Base-by-base conservation (phyloP, 2,888 invertebrate genomes). In the Phyllotreta cruciferae region DNA sequence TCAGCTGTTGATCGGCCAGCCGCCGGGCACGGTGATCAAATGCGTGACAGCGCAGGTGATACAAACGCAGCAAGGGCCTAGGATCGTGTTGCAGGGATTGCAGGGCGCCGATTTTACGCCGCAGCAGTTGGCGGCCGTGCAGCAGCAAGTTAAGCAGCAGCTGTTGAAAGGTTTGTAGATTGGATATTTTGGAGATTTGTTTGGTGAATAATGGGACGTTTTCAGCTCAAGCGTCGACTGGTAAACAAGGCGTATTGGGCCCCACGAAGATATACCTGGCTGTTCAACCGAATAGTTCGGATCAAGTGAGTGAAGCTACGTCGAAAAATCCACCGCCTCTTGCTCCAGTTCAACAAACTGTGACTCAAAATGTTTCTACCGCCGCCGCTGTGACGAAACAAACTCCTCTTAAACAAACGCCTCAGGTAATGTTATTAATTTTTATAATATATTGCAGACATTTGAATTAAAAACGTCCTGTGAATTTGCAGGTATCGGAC, bases 71-170 rank as follows among this genome's bases (percentile, higher is more conserved):
- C 90, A 91, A 73, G 93, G 94, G 0, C 93, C 94, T 3, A 87
- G 93, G 72, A 94, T 94, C 71, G 92, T 94, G 8, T 81, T 94
- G 57, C 93, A 94, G 79, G 94, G 94, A 7, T 82, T 94, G 34
- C 91, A 92, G 69, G 92, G 93, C 0, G 90, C 92, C 64, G 90
- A 92, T 70, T 89, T 94, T 70, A 90, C 93, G 0, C 90, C 89
- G 1, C 91, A 92, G 69, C 94, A 94, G 79, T 79, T 94, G 71
- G 87, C 90, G 3, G 85, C 92, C 63, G 92, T 94, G 0, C 93
- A 94, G 75, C 91, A 93, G 71, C 94, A 94, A 84, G 93, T 94
- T 11, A 94, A 94, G 79, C 93, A 93, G 74, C 94, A 94, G 77
- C 81, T 94, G 56, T 82, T 93, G 55, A 93, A 93, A 88, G 92